Evolutionary conservation across 2,113 vertebrate species (phyloP).

Genomic region (Engystomops pustulosus): DNA sequence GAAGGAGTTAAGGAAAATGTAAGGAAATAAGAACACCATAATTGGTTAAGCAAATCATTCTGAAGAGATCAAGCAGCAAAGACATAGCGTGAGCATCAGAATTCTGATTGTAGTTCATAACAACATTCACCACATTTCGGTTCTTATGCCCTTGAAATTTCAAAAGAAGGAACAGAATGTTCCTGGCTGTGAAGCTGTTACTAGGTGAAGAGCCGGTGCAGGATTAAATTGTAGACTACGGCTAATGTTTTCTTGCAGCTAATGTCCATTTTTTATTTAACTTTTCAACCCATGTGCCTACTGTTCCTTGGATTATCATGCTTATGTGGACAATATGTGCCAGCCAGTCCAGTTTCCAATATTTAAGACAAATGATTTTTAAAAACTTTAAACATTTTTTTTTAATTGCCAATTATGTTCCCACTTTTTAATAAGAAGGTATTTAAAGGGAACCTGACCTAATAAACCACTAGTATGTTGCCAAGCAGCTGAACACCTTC

Average conservation of each 20-base stretch:
- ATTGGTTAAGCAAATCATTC: slow-evolving; percentile 12
- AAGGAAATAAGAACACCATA: not conserved
- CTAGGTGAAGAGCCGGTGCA: not conserved
- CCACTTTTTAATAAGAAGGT: too few relatives aligned
- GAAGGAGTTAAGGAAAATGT: too few relatives aligned
- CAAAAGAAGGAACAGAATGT: slow-evolving; percentile 24
- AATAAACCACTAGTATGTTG: too few relatives aligned
- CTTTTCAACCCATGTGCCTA: not conserved
- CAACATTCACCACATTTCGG: not conserved
- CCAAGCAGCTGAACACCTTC: too few relatives aligned
- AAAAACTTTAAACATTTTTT: too few relatives aligned
- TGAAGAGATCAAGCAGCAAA: not conserved
- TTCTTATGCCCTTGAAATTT: slow-evolving; percentile 41
- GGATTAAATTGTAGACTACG: not conserved
- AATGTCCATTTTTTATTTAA: not conserved
- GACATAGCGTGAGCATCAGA: not conserved
- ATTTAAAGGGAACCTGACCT: too few relatives aligned
- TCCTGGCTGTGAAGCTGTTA: not conserved
- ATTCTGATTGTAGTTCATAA: slow-evolving; percentile 28
- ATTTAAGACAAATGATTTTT: too few relatives aligned
- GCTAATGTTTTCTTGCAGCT: not conserved
- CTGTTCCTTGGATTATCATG: not conserved
- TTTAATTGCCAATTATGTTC: too few relatives aligned
- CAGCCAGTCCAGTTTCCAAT: too few relatives aligned
- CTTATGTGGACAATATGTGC: too few relatives aligned